Percentiles rank a stretch among this genome's conserved stretches.
Evolutionary conservation across 2,888 invertebrate genomes (phyloP).

Genomic region (Crossocerus cetratus): DNA sequence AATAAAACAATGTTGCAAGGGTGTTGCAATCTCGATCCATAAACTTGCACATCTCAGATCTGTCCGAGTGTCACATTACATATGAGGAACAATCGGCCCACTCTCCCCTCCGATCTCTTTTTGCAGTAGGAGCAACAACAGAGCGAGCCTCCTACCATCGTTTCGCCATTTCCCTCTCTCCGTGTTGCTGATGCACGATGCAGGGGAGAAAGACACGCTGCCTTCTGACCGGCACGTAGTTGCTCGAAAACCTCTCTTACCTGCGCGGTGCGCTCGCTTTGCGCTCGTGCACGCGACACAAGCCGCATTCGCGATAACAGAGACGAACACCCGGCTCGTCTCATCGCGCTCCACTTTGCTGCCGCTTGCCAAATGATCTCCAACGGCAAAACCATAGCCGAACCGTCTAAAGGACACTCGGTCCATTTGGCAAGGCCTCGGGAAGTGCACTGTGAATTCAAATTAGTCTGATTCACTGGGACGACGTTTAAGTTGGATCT

Average conservation of each 20-base stretch:
- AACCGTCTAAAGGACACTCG: too few species aligned
- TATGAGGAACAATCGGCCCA: slow-evolving; percentile 29
- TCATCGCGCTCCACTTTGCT: too few species aligned
- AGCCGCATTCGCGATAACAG: slow-evolving; percentile 11
- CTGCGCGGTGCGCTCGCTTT: slow-evolving; percentile 55
- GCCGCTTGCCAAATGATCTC: too few species aligned
- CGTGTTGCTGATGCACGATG: slow-evolving; percentile 66
- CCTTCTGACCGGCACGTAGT: slow-evolving; percentile 69
- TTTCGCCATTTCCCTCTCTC: slow-evolving; percentile 69
- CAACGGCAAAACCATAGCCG: too few species aligned
- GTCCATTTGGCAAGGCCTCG: too few species aligned
- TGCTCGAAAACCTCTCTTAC: slow-evolving; percentile 69
- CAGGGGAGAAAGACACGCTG: slow-evolving; percentile 72
- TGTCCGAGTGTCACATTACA: slow-evolving; percentile 37
- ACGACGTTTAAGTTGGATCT: too few species aligned
- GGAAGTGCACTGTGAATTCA: too few species aligned
- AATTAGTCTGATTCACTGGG: too few species aligned
- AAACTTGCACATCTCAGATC: slow-evolving; percentile 47
- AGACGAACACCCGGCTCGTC: background rate
- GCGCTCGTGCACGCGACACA: slow-evolving; percentile 33
- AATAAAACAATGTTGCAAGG: slow-evolving; percentile 15
- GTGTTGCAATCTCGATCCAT: slow-evolving; percentile 56
- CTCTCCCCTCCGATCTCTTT: slow-evolving; percentile 30
- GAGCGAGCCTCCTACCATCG: slow-evolving; percentile 53
- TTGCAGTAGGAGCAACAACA: slow-evolving; percentile 40